These are phyloP conservation scores for Amitus sp. DNA, from an alignment of 2,888 invertebrate species.

Conservation along the genomic window DNA sequence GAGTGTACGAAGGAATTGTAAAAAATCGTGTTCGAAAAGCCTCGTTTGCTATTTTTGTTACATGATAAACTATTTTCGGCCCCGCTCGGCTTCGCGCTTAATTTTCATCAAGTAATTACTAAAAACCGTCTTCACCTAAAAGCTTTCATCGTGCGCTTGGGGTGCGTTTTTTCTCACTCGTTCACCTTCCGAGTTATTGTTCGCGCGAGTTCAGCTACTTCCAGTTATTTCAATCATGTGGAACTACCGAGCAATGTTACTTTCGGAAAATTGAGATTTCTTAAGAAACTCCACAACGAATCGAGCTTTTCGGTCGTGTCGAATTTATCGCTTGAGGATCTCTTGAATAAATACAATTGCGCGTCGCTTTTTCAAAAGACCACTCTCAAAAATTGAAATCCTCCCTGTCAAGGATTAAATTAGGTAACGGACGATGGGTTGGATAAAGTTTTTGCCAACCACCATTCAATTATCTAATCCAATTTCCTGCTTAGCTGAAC, in stretches of 20 bases:
- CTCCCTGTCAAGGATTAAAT: no score
- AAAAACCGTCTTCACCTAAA: constrained; percentile 7
- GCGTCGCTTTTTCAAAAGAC: no score
- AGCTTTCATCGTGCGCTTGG: constrained; percentile 16
- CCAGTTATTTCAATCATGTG: not conserved
- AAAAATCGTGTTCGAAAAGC: no score
- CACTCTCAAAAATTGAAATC: no score
- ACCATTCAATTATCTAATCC: constrained; percentile 30
- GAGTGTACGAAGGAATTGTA: no score
- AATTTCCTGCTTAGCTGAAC: constrained; percentile 24
- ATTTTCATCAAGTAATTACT: constrained; percentile 30
- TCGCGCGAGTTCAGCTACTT: not conserved
- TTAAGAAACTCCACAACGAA: not conserved
- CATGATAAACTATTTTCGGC: no score
- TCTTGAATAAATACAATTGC: no score
- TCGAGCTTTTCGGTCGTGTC: not conserved
- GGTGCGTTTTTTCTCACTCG: constrained; percentile 24
- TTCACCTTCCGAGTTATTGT: constrained; percentile 7
- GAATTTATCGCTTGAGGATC: not conserved
- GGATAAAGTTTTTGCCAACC: constrained; percentile 27
- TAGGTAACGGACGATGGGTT: no score
- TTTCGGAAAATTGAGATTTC: not conserved
- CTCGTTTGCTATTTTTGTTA: constrained; percentile 21
- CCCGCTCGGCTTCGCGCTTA: constrained; percentile 21
- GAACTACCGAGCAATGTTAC: not conserved